These are phyloP conservation scores for Aphelinus certus DNA, from an alignment of 1,140 invertebrate species.

Conservation along the genomic window DNA sequence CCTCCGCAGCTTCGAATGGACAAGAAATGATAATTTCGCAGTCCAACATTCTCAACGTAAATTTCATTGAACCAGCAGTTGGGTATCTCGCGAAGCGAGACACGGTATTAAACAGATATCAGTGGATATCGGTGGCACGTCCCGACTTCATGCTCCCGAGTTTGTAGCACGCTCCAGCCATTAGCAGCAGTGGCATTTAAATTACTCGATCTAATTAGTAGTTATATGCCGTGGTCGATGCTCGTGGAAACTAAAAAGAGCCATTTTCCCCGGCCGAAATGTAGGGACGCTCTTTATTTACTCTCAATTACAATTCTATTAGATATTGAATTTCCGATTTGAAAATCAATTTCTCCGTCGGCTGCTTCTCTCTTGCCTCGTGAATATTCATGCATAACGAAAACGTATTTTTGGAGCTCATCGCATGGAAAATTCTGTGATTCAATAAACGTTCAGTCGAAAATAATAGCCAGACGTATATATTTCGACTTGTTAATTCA, in stretches of 20 bases:
- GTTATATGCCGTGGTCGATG: constrained; percentile 44
- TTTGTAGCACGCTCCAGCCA: constrained; percentile 48
- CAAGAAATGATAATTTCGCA: constrained; percentile 1
- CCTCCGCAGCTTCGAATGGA: not conserved
- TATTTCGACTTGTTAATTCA: too few relatives aligned
- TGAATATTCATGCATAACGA: too few relatives aligned
- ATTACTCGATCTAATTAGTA: constrained; percentile 55
- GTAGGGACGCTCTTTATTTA: not conserved
- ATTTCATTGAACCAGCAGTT: not conserved
- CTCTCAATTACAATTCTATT: not conserved
- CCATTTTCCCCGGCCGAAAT: constrained; percentile 29
- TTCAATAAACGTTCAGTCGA: too few relatives aligned
- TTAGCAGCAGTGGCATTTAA: constrained; percentile 53
- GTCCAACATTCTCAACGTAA: not conserved
- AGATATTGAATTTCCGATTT: not conserved
- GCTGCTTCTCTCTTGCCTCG: too few relatives aligned
- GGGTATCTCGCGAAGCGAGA: not conserved
- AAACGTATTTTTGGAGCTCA: too few relatives aligned
- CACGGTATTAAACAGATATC: constrained; percentile 52
- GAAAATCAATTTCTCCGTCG: too few relatives aligned
- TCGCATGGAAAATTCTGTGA: too few relatives aligned
- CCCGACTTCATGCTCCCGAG: constrained; percentile 48
- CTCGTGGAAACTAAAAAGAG: constrained; percentile 45
- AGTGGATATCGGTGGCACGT: constrained; percentile 53
- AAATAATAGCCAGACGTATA: too few relatives aligned